Evolutionary conservation across 2,797 vertebrate genomes (phyloP).

Genomic region (Catharus ustulatus): DNA sequence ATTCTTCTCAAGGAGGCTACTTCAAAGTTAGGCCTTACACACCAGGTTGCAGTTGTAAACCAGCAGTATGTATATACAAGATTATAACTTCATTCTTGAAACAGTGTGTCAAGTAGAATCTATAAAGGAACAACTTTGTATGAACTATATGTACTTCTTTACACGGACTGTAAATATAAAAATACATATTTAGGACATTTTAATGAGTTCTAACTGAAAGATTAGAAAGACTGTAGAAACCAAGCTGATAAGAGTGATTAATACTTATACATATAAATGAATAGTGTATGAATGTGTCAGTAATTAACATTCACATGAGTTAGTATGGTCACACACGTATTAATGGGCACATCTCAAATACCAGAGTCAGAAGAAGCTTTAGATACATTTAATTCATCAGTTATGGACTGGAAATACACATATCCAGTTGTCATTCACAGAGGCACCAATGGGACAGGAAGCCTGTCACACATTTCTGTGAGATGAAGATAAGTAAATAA

Average conservation of each 20-base stretch:
- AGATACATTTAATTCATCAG: background rate
- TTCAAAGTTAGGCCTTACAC: background rate
- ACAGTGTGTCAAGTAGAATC: background rate
- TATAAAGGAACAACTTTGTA: background rate
- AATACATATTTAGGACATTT: background rate
- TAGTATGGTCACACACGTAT: background rate
- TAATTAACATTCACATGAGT: background rate
- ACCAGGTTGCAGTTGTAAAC: background rate
- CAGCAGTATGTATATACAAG: background rate
- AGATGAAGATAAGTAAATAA: constrained; percentile 62
- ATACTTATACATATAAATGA: background rate
- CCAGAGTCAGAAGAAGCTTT: background rate
- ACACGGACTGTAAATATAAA: background rate
- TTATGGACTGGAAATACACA: constrained; percentile 9
- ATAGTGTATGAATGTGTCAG: background rate
- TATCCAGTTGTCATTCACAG: constrained; percentile 19
- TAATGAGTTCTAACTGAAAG: background rate
- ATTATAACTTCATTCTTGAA: background rate
- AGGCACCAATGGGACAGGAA: background rate
- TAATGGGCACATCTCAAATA: background rate
- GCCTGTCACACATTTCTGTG: background rate
- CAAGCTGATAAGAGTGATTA: background rate
- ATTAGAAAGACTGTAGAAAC: background rate
- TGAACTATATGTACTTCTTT: background rate
- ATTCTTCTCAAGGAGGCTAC: background rate